Base-by-base conservation (phyloP, 1,140 invertebrate species). In the Contarinia nasturtii region DNA sequence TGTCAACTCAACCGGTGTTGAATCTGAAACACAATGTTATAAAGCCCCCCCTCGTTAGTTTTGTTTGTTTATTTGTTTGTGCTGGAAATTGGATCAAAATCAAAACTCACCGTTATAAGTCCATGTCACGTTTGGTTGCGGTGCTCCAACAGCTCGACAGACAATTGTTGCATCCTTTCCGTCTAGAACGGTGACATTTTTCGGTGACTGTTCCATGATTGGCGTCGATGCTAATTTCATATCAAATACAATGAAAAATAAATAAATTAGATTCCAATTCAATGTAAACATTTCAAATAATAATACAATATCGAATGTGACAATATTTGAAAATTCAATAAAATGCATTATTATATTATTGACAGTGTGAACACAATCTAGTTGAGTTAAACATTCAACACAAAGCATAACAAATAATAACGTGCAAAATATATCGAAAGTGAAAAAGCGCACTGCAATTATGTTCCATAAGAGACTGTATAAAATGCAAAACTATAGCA, bases 101-200 rank as follows among this genome's bases (percentile, higher is more conserved):
- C 27, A n/a, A 5, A 43, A 44, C 70, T 69, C 73, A 89, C 87
- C 84, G 65, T 88, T 84, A 59, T 80, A 84, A 56, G 82, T 78
- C 92, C 92, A 97, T 7, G 85, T 86, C n/a, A 84, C 74, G 57
- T 85, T 89, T 2, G 92, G 91, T 50, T 77, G 74, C 14, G 91
- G 91, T 2, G 91, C 87, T 34, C 90, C 91, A 22, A 78, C 75
- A 11, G 86, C 89, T 54, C 82, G 70, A 65, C 92, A 96, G 17
- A 69, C 74, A 47, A 96, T 73, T 17, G 82, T 83, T 33, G 82
- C 88, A 68, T 93, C 87, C 65, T 89, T 88, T 17, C 88, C 88
- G 66, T 93, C 90, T 49, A 93, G 66, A 48, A 92, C 80, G 2
- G 89, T 94, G 15, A 81, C 63, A 72, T 95, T 92, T 59, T 79